Evolutionary conservation across 2,113 vertebrate genomes (phyloP).

Genomic region (Eptesicus fuscus): DNA sequence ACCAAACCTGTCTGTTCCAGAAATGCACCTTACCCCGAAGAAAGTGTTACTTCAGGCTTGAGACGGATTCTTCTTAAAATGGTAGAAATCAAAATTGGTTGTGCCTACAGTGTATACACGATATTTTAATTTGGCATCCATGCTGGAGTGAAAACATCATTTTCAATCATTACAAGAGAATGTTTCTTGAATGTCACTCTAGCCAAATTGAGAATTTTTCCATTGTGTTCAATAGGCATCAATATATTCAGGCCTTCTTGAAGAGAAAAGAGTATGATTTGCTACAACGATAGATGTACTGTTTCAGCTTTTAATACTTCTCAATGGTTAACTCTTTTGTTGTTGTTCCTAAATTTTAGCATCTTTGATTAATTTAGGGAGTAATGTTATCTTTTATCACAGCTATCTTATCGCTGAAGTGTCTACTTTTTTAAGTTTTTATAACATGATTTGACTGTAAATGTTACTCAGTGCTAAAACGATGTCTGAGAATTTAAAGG

Average conservation of each 20-base stretch:
- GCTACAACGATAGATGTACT: not conserved
- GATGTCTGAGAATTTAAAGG: conserved; percentile 8
- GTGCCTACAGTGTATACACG: no score
- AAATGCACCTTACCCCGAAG: not conserved
- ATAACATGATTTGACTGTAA: not conserved
- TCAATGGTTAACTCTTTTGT: not conserved
- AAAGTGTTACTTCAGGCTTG: not conserved
- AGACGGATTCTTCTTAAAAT: conserved; percentile 23
- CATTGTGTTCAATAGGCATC: not conserved
- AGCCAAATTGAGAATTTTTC: not conserved
- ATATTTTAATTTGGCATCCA: not conserved
- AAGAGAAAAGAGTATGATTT: not conserved
- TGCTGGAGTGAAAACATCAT: not conserved
- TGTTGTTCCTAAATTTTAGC: conserved; percentile 2
- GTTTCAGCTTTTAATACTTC: conserved; percentile 15
- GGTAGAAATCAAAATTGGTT: not conserved
- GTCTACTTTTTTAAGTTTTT: not conserved
- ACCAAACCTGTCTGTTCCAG: not conserved
- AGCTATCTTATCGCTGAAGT: not conserved
- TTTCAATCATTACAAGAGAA: not conserved
- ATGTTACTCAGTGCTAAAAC: conserved; percentile 24
- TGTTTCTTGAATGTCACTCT: not conserved
- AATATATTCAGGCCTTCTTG: not conserved
- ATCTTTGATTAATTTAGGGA: conserved; percentile 19
- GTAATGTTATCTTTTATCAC: not conserved